These are phyloP conservation scores for Drosophila orena DNA, from an alignment of 1,140 invertebrate species.

Conservation along the genomic window DNA sequence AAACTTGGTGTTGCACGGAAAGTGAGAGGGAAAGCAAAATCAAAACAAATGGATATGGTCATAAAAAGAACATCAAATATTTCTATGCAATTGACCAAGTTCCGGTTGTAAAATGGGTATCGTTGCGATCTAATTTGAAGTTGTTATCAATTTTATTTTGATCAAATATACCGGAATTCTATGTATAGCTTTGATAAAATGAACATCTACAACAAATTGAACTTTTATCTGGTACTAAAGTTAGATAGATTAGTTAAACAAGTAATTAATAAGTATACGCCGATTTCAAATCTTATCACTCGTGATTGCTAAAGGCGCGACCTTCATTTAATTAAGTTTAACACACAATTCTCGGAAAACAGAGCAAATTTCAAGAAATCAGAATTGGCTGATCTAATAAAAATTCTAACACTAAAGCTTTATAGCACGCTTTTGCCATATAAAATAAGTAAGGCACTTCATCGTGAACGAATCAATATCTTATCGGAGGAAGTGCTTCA, in stretches of 20 bases:
- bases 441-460: slow-evolving; percentile 35
- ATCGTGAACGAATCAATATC: slow-evolving; percentile 39
- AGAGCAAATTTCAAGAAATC: slow-evolving; percentile 11
- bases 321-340: neutral
- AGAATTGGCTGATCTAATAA: slow-evolving; percentile 1
- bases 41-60: slow-evolving; percentile 19
- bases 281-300: neutral
- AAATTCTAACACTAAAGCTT: slow-evolving; percentile 4
- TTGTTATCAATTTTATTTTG: neutral
- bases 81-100: slow-evolving; percentile 12
- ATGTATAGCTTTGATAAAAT: neutral
- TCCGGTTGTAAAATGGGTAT: slow-evolving; percentile 13
- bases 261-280: neutral
- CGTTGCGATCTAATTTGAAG: neutral
- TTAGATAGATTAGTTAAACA: neutral
- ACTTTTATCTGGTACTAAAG: neutral
- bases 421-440: slow-evolving; percentile 20
- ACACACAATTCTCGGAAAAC: neutral
- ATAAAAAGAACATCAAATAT: slow-evolving; percentile 26
- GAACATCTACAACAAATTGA: neutral
- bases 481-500: slow-evolving; percentile 16
- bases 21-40: slow-evolving; percentile 36
- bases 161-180: neutral
- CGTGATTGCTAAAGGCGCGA: neutral
- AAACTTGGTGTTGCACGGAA: slow-evolving; percentile 31